Conservation (phyloP, 2,113 vertebrate genomes). For the Pycnonotus jocosus region DNA sequence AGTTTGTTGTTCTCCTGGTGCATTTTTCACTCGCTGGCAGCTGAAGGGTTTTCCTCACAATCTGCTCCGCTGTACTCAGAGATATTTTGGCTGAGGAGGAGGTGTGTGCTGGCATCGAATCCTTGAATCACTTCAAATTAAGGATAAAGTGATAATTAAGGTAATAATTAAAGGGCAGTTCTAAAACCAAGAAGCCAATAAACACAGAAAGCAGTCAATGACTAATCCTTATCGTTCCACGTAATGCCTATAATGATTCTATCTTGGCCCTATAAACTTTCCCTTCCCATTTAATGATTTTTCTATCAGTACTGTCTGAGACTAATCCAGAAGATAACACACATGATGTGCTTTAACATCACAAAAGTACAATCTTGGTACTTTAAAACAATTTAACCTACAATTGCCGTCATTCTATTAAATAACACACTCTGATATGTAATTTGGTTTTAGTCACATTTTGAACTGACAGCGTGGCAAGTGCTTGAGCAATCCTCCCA, state of each 20-base stretch:
- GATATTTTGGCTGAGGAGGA: neutral
- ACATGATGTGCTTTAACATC: neutral
- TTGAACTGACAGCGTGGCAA: neutral
- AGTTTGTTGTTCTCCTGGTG: fast-evolving
- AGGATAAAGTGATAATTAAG: neutral
- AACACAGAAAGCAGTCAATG: neutral
- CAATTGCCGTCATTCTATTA: neutral
- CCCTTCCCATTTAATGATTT: neutral
- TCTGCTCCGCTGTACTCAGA: fast-evolving
- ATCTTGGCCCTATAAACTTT: neutral
- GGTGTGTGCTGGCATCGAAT: neutral
- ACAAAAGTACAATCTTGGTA: neutral
- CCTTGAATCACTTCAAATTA: neutral
- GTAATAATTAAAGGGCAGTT: neutral
- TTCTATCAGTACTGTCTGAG: neutral
- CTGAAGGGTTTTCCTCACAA: neutral
- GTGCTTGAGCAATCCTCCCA: fast-evolving
- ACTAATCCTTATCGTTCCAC: neutral
- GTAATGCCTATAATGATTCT: neutral
- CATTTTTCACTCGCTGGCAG: fast-evolving
- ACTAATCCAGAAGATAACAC: neutral
- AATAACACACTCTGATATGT: neutral
- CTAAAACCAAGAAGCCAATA: neutral
- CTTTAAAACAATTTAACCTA: neutral
- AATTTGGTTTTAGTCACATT: neutral